Base-by-base conservation (phyloP, 2,113 vertebrate species). In the Takifugu flavidus region DNA sequence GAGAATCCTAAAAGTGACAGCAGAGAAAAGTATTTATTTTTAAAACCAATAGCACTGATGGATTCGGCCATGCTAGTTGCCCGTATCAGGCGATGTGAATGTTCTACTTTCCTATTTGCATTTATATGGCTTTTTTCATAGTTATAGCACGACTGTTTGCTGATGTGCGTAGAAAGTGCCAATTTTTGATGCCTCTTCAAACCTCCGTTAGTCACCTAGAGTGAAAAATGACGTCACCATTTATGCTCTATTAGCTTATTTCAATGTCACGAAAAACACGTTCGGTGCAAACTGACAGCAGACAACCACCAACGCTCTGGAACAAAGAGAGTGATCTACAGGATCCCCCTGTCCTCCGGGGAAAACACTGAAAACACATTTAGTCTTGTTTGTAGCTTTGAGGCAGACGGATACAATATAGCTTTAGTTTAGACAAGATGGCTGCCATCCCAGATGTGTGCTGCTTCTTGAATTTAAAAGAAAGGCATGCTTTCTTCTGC, bases 401-500 rank as follows among this genome's bases (percentile, higher is more conserved):
- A 59, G n/a, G 49, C 25, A 50, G 39, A 42, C 31, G 49, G 53
- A 70, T 64, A 44, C 46, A 60, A 64, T 53, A 45, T 79, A 72
- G 65, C 64, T 65, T 14, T 59, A 46, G 45, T 46, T n/a, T 46
- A 46, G 54, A 47, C 64, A 65, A 61, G 49, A 67, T 28, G 49
- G 43, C 67, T 73, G 52, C 63, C 59, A 45, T 79, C 47, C 56
- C 53, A 71, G 74, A 65, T 44, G 12, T 71, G 61, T 61, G n/a
- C 29, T 78, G 57, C 65, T 62, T 62, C 44, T 72, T 79, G 44
- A 71, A 65, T 82, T 72, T 64, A 50, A 58, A 39, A 72, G 68
- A 72, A 69, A 71, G 65, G 70, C 78, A 84, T 77, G 65, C 64
- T 77, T 74, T 75, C 59, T 83, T 31, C 49, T 75, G 80, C 71